These are phyloP conservation scores for Eunapius fragilis DNA, from an alignment of 37 sponge, comb jelly and placozoan genomes.

Conservation along the genomic window DNA sequence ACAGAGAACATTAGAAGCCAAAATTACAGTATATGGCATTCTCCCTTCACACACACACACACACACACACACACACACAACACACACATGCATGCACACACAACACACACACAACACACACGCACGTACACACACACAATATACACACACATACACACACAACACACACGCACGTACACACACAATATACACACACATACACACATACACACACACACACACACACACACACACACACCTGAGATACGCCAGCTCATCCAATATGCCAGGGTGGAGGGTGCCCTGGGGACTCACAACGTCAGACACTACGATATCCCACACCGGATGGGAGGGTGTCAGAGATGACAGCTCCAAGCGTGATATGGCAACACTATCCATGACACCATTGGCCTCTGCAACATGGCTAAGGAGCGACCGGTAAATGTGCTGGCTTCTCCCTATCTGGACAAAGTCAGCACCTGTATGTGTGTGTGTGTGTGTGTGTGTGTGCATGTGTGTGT, in stretches of 20 bases:
- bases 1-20: too few relatives aligned
- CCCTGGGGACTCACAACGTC: slow-evolving; percentile 62
- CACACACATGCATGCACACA: too few relatives aligned
- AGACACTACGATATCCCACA: slow-evolving; percentile 58
- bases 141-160: too few relatives aligned
- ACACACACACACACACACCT: slow-evolving; percentile 3
- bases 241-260: slow-evolving; percentile 40
- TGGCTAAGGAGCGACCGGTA: slow-evolving; percentile 21
- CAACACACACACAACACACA: too few relatives aligned
- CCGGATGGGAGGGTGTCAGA: slow-evolving; percentile 3
- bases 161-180: too few relatives aligned
- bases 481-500: too few relatives aligned
- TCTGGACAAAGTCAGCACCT: slow-evolving; percentile 52
- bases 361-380: slow-evolving; percentile 19
- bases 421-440: neutral
- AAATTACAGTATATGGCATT: too few relatives aligned
- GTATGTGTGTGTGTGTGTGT: too few relatives aligned
- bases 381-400: slow-evolving; percentile 3
- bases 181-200: too few relatives aligned
- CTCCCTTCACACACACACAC: too few relatives aligned
- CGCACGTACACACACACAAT: too few relatives aligned
- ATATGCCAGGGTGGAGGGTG: slow-evolving; percentile 17
- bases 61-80: neutral
- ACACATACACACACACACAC: too few relatives aligned
- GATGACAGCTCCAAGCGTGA: slow-evolving; percentile 7